Base-by-base conservation (phyloP, 2,797 vertebrate species). In the Botia almorhae region DNA sequence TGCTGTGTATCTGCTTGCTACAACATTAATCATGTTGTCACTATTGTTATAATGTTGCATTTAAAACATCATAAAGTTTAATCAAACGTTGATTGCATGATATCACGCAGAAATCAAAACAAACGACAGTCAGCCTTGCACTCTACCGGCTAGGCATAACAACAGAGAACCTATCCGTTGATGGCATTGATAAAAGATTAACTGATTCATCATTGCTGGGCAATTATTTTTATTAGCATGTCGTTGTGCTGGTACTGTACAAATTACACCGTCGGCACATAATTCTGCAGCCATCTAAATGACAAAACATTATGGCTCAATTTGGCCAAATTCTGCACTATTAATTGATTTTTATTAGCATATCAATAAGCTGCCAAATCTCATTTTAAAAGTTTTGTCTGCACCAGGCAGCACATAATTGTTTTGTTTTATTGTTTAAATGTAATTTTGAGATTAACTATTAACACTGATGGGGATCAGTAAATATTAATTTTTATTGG, bases 401-500 rank as follows among this genome's bases (percentile, higher is more conserved):
- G 64, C 23, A 63, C 53, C 55, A 17, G 71, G 64, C 65, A 46
- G 81, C 80, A 79, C 80, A 80, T 83, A 76, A 81, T 81, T 65
- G 61, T 76, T 43, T 80, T 7, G 7, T 43, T 43, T 7, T 43
- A 43, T 43, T 43, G 39, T 43, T 84, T 86, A 83, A 82, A 85
- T 83, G 64, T 48, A 70, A 81, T 65, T 46, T 72, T 78, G 67
- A 76, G 72, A 74, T 43, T 43, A 55, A 21, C 26, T 69, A 63
- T 68, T 77, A 76, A 74, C 76, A 82, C 69, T 82, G 81, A 76
- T 70, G 56, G 65, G 71, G 69, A 36, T 76, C 60, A 50, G 80
- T 77, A 84, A 82, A 78, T 67, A 74, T 72, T 78, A 71, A 11
- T 68, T 68, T 74, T 82, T 81, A 85, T 82, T 87, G 69, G 72